Conservation (phyloP, 2,888 invertebrate species). For the Pseudococcus jackbeardsleyi region DNA sequence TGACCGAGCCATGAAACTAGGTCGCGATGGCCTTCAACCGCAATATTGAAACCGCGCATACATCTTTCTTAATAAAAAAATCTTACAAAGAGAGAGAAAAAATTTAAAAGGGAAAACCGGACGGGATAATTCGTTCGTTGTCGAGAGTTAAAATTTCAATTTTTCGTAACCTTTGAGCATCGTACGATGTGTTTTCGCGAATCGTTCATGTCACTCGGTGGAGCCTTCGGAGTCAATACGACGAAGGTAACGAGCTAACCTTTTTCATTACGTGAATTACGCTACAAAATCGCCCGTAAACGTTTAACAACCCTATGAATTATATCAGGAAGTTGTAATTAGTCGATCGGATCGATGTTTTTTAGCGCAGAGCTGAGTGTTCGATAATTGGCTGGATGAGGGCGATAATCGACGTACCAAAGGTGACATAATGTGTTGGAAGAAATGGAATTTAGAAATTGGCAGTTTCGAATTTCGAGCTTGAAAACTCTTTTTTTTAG, state of each 20-base stretch:
- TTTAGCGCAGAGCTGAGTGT: not conserved
- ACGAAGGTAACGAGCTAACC: conserved; percentile 30
- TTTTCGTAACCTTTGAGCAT: conserved; percentile 3
- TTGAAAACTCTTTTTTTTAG: too few species aligned
- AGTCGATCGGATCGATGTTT: too few species aligned
- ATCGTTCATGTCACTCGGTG: not conserved
- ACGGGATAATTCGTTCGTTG: conserved; percentile 22
- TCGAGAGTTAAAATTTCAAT: not conserved
- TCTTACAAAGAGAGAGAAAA: conserved; percentile 20
- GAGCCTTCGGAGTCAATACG: not conserved
- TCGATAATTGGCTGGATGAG: not conserved
- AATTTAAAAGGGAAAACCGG: not conserved
- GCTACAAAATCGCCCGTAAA: not conserved
- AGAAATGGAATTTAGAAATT: too few species aligned
- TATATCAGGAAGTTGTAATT: not conserved
- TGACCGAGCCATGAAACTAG: conserved; percentile 60
- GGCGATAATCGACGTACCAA: not conserved
- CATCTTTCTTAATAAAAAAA: conserved; percentile 56
- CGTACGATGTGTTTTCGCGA: not conserved
- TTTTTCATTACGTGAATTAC: conserved; percentile 45
- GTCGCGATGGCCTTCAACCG: conserved; percentile 63
- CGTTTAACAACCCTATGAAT: not conserved
- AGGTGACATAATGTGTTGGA: too few species aligned
- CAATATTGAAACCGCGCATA: conserved; percentile 58
- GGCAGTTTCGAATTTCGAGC: too few species aligned